Conservation (phyloP, 2,113 vertebrate genomes). For the Malaclemys terrapin region DNA sequence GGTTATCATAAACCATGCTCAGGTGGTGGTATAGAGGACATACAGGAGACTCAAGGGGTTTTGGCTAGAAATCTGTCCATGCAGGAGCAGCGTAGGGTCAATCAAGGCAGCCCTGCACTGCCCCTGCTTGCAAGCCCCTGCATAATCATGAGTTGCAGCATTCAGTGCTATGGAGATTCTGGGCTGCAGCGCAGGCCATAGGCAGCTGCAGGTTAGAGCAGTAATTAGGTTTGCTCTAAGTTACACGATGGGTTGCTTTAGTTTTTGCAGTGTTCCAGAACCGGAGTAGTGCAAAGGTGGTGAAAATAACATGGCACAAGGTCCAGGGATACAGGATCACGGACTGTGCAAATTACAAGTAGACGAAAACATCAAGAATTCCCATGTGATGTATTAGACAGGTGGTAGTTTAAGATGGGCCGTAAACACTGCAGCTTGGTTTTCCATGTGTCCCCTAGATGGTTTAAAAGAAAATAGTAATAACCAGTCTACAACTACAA, state of each 20-base stretch:
- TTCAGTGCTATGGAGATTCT: background rate
- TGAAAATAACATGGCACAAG: background rate
- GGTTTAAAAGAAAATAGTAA: background rate
- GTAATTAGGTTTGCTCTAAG: background rate
- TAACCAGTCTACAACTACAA: background rate
- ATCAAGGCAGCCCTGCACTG: background rate
- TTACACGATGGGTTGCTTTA: background rate
- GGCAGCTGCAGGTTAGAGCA: too few species aligned
- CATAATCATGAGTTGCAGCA: background rate
- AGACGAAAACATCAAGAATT: constrained; percentile 24
- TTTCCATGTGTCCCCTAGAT: background rate
- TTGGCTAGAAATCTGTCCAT: background rate
- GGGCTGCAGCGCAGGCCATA: background rate
- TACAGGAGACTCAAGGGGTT: background rate
- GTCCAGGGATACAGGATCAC: background rate
- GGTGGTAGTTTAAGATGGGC: background rate
- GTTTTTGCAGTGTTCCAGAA: background rate
- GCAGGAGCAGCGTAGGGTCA: background rate
- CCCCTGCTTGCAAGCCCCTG: background rate
- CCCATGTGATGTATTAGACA: background rate
- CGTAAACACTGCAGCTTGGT: background rate
- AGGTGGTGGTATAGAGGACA: background rate
- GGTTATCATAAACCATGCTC: background rate
- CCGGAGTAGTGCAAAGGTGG: background rate
- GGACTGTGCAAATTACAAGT: background rate